phyloP scores from a whole-genome alignment of 2,113 vertebrate genomes.

The Apus apus region DNA sequence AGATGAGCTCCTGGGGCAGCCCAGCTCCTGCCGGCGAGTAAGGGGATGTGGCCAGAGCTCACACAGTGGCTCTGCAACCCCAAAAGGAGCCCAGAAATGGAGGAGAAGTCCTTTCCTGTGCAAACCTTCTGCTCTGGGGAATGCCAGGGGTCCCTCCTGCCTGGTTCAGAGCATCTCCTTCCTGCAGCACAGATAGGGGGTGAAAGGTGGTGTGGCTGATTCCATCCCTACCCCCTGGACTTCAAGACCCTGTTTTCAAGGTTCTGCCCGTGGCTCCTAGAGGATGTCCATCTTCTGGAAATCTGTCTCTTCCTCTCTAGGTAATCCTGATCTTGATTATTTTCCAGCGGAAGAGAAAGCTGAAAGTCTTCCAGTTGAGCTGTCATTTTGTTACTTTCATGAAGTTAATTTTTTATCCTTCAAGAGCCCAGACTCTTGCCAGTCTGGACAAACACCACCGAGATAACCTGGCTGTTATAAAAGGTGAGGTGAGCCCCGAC shows the following conservation, averaged over 20 bases:
- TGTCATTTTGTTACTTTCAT: background rate
- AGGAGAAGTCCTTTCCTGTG: background rate
- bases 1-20: background rate
- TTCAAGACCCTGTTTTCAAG: background rate
- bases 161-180: background rate
- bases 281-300: background rate
- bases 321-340: background rate
- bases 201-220: background rate
- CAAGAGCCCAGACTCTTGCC: background rate
- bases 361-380: background rate
- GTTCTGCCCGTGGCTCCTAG: background rate
- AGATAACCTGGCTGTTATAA: background rate
- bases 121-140: background rate
- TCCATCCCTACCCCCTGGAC: background rate
- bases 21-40: fast-evolving
- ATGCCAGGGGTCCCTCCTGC: fast-evolving
- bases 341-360: background rate
- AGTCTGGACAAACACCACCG: background rate
- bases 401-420: background rate
- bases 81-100: background rate
- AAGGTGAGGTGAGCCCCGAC: constrained; percentile 24
- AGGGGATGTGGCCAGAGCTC: background rate
- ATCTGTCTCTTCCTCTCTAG: background rate
- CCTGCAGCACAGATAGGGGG: fast-evolving
- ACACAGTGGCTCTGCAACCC: fast-evolving